Evolutionary conservation across 2,888 invertebrate genomes (phyloP).

Genomic region (Nemurella pictetii): DNA sequence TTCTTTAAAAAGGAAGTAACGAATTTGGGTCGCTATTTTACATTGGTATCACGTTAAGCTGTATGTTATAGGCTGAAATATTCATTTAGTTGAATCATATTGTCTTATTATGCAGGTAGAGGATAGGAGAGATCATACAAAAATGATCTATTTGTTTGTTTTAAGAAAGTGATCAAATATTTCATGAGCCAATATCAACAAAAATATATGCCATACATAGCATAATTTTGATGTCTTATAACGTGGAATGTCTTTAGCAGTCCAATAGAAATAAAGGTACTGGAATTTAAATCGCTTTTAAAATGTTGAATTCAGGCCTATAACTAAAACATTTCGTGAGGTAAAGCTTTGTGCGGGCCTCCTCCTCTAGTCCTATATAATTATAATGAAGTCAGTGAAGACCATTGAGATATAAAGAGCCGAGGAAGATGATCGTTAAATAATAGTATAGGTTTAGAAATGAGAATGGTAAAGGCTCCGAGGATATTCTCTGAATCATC

Average conservation of each 20-base stretch:
- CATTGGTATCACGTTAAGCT: no score
- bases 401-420: not conserved
- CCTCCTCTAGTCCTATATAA: not conserved
- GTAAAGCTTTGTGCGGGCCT: not conserved
- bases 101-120: no score
- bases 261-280: no score
- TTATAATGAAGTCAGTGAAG: not conserved
- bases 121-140: no score
- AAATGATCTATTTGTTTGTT: no score
- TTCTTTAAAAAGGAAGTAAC: conserved; percentile 1
- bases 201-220: no score
- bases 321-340: not conserved
- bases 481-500: not conserved
- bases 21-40: not conserved
- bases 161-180: no score
- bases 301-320: not conserved
- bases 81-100: no score
- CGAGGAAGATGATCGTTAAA: not conserved
- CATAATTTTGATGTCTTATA: no score
- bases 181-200: no score
- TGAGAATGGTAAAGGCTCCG: not conserved
- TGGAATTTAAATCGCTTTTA: not conserved
- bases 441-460: not conserved
- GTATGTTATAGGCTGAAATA: no score
- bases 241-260: no score